Base-by-base conservation (phyloP, 2,113 vertebrate species). In the Bufo gargarizans region DNA sequence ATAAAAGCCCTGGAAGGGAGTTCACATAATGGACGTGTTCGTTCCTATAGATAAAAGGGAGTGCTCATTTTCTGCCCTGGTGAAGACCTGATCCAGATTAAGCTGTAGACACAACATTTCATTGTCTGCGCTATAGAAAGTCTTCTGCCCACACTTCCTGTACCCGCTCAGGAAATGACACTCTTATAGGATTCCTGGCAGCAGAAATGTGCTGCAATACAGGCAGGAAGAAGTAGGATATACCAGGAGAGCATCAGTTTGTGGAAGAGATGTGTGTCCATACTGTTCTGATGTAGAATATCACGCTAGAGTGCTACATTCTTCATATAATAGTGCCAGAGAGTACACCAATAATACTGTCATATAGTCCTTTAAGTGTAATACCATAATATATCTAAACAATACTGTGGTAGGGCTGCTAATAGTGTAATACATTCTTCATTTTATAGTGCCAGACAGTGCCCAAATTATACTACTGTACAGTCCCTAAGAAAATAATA, bases 131-230 rank as follows among this genome's bases (percentile, higher is more conserved):
- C 19, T n/a, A 55, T 55, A 22, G 77, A 58, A 80, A 1, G 22
- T 6, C 3, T 78, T 50, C 77, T 79, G 59, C 79, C 79, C 79
- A 45, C 13, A 33, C 58, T 43, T 81, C 79, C 79, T 82, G 33
- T 1, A 49, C 77, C 77, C 0, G 53, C n/a, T 13, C 77, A n/a
- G 77, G 79, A 63, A 20, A 19, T 82, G 33, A 11, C 79, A 45
- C 58, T 43, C 58, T 43, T 17, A 0, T 45, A 14, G 16, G 77
- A 55, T 55, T 79, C 77, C 50, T 56, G 53, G 77, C 50, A 33
- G 50, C 19, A 78, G 56, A 58, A 13, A 55, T n/a, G 22, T 5
- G 14, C 7, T 7, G n/a, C 50, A 79, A 56, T 55, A 55, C 10
- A 13, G 47, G 6, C 17, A n/a, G 76, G 50, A 55, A 55, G 3